Percentiles rank a stretch among this genome's conserved stretches.
phyloP scores from a whole-genome alignment of 2,797 vertebrate genomes.

The Hypotaenidia okinawae region DNA sequence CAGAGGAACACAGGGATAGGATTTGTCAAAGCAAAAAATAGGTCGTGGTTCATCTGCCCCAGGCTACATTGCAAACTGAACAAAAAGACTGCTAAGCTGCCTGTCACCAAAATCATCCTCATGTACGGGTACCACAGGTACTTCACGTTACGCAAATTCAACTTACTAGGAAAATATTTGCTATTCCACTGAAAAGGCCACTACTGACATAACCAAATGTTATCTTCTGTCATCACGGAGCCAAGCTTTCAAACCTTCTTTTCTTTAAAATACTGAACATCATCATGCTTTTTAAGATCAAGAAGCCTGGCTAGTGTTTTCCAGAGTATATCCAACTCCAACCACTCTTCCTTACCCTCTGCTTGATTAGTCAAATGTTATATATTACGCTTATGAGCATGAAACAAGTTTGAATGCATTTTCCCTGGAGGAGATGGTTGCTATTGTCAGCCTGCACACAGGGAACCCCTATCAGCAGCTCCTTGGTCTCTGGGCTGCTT shows the following conservation, averaged over 20 bases:
- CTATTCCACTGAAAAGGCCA: not conserved
- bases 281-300: not conserved
- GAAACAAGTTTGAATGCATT: not conserved
- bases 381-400: not conserved
- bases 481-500: not conserved
- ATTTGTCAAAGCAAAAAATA: constrained; percentile 31
- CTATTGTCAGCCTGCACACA: not conserved
- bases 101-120: not conserved
- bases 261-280: not conserved
- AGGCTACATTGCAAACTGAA: not conserved
- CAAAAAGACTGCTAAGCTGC: not conserved
- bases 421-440: not conserved
- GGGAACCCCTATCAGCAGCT: not conserved
- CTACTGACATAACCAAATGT: not conserved
- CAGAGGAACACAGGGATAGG: not conserved
- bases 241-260: not conserved
- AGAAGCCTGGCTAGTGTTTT: not conserved
- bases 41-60: not conserved
- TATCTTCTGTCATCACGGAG: not conserved
- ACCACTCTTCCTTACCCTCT: not conserved
- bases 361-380: not conserved
- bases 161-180: not conserved
- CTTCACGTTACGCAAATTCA: not conserved
- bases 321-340: not conserved
- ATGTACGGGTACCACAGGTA: not conserved